Evolutionary conservation across 2,113 vertebrate genomes (phyloP).

Genomic region (Phalacrocorax aristotelis): DNA sequence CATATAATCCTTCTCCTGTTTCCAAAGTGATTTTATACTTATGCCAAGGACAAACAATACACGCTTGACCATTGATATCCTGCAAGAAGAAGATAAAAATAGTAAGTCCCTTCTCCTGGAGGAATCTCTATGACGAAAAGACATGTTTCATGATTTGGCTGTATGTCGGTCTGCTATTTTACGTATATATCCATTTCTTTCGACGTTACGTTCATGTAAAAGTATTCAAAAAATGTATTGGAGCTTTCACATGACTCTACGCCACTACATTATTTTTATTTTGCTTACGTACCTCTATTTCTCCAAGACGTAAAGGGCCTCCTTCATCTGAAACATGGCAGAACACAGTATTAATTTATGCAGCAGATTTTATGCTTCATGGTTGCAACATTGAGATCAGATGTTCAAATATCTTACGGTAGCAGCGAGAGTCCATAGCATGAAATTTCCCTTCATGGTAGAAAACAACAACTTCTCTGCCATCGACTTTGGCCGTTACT

Average conservation of each 20-base stretch:
- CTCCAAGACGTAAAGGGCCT: conserved; percentile 80
- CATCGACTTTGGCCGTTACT: conserved; percentile 75
- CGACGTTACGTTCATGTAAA: neutral
- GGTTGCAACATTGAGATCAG: neutral
- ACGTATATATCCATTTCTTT: fast-evolving
- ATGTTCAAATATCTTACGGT: conserved; percentile 82
- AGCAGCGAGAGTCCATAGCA: conserved; percentile 90
- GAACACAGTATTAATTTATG: neutral
- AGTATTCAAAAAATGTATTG: neutral
- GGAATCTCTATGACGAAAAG: neutral
- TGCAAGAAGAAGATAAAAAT: conserved; percentile 30
- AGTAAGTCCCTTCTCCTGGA: neutral
- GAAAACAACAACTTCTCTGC: conserved; percentile 86
- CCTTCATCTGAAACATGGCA: conserved; percentile 83
- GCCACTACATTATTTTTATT: neutral
- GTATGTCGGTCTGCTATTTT: neutral
- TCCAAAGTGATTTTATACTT: conserved; percentile 89
- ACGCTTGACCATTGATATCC: conserved; percentile 85
- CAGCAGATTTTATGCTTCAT: neutral
- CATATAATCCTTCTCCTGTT: conserved; percentile 87
- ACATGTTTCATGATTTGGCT: neutral
- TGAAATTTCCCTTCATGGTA: conserved; percentile 82
- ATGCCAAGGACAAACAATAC: conserved; percentile 93
- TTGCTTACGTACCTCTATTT: conserved; percentile 87
- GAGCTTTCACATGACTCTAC: neutral